Percentiles rank a stretch among this genome's conserved stretches.
phyloP scores from a whole-genome alignment of 2,113 vertebrate genomes.

The Mormoops blainvillei region DNA sequence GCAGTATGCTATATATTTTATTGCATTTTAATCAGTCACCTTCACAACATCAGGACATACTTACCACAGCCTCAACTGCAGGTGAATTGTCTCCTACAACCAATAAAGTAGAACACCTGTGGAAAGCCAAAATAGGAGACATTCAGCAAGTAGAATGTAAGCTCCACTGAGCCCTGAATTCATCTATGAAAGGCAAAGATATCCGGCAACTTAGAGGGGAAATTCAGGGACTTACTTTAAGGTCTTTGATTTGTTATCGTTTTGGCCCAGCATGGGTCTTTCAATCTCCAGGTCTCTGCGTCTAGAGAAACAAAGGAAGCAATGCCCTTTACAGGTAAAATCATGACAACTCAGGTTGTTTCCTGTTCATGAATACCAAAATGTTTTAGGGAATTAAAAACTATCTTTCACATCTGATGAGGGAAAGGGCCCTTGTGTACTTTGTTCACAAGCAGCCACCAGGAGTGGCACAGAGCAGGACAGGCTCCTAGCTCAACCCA shows the following conservation, averaged over 20 bases:
- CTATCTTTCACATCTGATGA: background rate
- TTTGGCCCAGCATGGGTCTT: constrained; percentile 88
- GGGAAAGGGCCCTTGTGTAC: background rate
- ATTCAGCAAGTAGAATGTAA: background rate
- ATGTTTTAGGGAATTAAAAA: background rate
- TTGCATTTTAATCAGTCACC: background rate
- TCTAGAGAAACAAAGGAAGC: constrained; percentile 78
- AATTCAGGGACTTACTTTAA: constrained; percentile 85
- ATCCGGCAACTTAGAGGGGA: background rate
- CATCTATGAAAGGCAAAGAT: background rate
- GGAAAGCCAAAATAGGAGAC: constrained; percentile 30
- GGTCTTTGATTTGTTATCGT: constrained; percentile 88
- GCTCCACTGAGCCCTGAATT: background rate
- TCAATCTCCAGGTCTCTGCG: constrained; percentile 94
- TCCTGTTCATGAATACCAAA: background rate
- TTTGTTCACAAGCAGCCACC: background rate
- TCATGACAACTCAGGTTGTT: background rate
- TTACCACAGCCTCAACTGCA: constrained; percentile 93
- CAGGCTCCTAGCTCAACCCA: background rate
- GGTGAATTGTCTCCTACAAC: constrained; percentile 95
- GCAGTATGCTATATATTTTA: background rate
- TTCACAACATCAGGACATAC: constrained; percentile 64
- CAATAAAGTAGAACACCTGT: constrained; percentile 90
- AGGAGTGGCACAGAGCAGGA: background rate
- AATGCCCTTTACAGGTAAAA: background rate